Base-by-base conservation (phyloP, 2,888 invertebrate species). In the Catocala nupta region DNA sequence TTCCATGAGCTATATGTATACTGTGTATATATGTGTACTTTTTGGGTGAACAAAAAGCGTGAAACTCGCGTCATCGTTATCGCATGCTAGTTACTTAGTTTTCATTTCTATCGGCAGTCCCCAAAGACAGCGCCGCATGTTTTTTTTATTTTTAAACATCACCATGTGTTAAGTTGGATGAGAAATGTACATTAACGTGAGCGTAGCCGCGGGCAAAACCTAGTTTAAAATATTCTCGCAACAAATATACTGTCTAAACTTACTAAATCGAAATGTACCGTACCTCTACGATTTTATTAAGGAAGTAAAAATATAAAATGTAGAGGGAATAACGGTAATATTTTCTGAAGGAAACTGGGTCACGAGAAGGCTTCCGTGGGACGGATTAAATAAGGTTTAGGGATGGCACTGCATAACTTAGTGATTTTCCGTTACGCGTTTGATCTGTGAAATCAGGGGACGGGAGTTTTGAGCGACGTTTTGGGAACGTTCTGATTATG, bases 341-440 rank as follows among this genome's bases (percentile, higher is more conserved):
- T 83, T 83, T 83, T 71, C 69, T 64, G 64, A 68, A 63, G 65
- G 68, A 75, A 83, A 81, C 81, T 83, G 71, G 82, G 82, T 83
- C 83, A 73, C 66, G 73, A 55, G 65, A 65, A 65, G 65, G 63
- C 75, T 58, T 68, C 59, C 16, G 16, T 63, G 13, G 54, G 65
- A 71, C 62, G 67, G 70, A 74, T 74, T 76, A 76, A 73, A 71
- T 71, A 70, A 70, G 65, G 54, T 52, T 50, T 48, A 77, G 73
- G 77, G 77, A 42, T 77, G 70, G 43, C 70, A 51, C 53, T 42
- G 52, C 47, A 45, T 63, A 55, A 70, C 55, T 53, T 54, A n/a
- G 48, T 43, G 55, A 53, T 70, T 70, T 55, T 5, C 42, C 54
- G 25, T 59, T 49, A 12, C 2, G 36, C 47, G 9, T 53, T 59